Conservation (phyloP, 2,888 invertebrate genomes). For the Danaus chrysippus region DNA sequence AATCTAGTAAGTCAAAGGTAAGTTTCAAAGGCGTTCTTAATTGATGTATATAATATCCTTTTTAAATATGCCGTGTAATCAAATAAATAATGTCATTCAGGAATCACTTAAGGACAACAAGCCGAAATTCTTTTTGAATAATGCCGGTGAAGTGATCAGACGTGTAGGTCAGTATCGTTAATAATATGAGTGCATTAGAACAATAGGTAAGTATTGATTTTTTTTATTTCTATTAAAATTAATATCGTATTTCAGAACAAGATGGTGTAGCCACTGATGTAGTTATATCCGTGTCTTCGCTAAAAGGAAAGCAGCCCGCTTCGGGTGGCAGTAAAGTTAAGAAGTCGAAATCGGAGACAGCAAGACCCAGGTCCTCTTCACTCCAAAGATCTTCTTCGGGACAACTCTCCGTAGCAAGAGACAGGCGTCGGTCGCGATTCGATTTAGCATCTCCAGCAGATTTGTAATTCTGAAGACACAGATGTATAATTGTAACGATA, state of each 20-base stretch:
- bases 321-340: constrained; percentile 70
- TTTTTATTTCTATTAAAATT: not conserved
- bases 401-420: constrained; percentile 56
- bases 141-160: constrained; percentile 74
- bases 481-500: constrained; percentile 25
- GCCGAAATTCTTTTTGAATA: constrained; percentile 73
- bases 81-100: constrained; percentile 37
- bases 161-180: constrained; percentile 55
- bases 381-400: constrained; percentile 69
- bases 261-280: constrained; percentile 64
- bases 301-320: constrained; percentile 75
- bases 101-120: constrained; percentile 72
- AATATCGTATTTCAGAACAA: constrained; percentile 47
- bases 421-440: constrained; percentile 64
- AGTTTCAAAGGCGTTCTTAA: not conserved
- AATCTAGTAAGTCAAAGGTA: constrained; percentile 75
- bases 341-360: constrained; percentile 68
- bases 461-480: constrained; percentile 43
- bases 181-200: not conserved
- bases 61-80: not conserved
- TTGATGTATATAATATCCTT: not conserved
- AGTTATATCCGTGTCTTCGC: constrained; percentile 66
- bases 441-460: constrained; percentile 67
- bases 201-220: not conserved
- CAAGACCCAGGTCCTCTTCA: constrained; percentile 64